Percentiles rank a stretch among this genome's conserved stretches.
Evolutionary conservation across 2,797 vertebrate genomes (phyloP).

Genomic region (Macroramphosus scolopax): DNA sequence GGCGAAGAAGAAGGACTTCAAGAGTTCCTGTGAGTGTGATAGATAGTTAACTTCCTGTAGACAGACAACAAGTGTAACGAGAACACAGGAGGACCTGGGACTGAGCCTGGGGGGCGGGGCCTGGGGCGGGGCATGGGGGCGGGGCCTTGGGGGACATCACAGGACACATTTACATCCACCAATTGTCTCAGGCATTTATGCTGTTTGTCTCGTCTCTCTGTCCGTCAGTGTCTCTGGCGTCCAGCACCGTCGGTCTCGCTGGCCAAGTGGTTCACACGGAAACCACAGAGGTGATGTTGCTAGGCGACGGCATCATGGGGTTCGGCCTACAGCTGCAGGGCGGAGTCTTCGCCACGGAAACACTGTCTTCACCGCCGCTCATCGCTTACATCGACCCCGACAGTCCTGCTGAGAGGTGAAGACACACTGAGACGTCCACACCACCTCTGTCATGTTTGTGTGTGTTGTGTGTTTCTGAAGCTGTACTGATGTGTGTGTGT

Average conservation of each 20-base stretch:
- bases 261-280: constrained; percentile 98
- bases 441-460: too few species aligned
- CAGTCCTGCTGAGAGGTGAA: constrained; percentile 89
- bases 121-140: too few species aligned
- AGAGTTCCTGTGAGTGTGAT: constrained; percentile 90
- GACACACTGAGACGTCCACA: background rate
- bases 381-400: constrained; percentile 97
- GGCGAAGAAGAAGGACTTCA: constrained; percentile 98
- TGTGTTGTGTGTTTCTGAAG: constrained; percentile 70
- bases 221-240: constrained; percentile 90
- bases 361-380: constrained; percentile 93
- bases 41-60: too few species aligned
- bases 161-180: background rate
- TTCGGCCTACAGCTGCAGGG: constrained; percentile 98
- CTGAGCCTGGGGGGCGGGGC: too few species aligned
- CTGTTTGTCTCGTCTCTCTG: background rate
- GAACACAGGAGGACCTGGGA: background rate
- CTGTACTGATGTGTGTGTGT: constrained; percentile 66
- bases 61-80: background rate
- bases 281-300: constrained; percentile 91
- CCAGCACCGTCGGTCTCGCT: constrained; percentile 92
- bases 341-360: constrained; percentile 95
- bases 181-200: too few species aligned
- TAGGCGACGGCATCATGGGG: constrained; percentile 91
- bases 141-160: background rate